Percentiles rank a stretch among this genome's conserved stretches.
Conservation (phyloP, 2,888 invertebrate genomes). For the Ceraclea dissimilis region DNA sequence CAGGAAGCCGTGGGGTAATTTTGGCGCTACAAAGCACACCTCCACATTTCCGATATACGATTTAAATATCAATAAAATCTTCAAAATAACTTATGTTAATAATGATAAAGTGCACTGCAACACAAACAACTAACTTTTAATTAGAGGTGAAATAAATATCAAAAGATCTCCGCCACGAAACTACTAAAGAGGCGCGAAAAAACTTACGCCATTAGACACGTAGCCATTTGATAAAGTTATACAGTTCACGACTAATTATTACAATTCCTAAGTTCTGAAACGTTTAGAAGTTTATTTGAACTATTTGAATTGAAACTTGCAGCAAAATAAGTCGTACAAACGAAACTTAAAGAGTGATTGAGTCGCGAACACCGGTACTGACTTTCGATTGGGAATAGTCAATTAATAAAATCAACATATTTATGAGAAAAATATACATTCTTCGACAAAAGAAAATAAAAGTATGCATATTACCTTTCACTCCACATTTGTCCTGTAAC, state of each 20-base stretch:
- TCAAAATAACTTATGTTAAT: too few species aligned
- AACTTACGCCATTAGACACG: conserved; percentile 52
- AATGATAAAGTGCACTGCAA: too few species aligned
- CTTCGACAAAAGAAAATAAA: too few species aligned
- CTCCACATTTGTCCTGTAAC: neutral
- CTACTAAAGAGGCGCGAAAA: conserved; percentile 50
- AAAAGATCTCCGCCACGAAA: conserved; percentile 30
- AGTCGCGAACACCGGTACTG: too few species aligned
- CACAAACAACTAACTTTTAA: too few species aligned
- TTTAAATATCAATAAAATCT: too few species aligned
- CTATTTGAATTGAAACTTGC: neutral
- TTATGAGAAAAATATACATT: too few species aligned
- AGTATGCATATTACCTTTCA: neutral
- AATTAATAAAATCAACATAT: too few species aligned
- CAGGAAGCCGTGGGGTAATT: conserved; percentile 14
- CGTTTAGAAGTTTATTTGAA: neutral
- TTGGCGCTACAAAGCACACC: conserved; percentile 17
- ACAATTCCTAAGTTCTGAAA: neutral
- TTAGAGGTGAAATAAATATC: neutral
- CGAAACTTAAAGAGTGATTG: too few species aligned
- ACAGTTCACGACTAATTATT: neutral
- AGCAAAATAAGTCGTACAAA: too few species aligned
- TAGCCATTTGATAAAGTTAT: conserved; percentile 35
- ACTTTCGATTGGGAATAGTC: too few species aligned
- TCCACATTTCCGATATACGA: neutral